Evolutionary conservation across 30 jellyfish, hydroid and myxozoan species (phyloP).

Genomic region (Pseudorhiza aurosa): DNA sequence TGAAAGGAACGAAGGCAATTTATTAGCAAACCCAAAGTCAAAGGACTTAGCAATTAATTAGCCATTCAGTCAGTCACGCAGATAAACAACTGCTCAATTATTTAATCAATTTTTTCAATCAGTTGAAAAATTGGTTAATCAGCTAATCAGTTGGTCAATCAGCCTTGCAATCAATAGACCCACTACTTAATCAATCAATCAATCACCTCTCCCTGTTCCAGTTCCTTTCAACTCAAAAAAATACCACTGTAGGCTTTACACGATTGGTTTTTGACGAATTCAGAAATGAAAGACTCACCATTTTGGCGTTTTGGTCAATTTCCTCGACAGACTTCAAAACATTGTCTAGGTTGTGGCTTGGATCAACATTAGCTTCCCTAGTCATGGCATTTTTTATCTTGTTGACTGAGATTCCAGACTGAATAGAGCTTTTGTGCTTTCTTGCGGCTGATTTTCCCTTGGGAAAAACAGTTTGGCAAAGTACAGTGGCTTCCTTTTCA

Average conservation of each 20-base stretch:
- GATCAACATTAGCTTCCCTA: slow-evolving; percentile 58
- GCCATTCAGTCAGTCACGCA: not conserved
- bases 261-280: too few relatives aligned
- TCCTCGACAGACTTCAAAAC: slow-evolving; percentile 31
- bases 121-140: too few relatives aligned
- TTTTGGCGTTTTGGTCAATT: slow-evolving; percentile 41
- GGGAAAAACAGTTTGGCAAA: slow-evolving; percentile 60
- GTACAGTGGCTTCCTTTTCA: slow-evolving; percentile 31
- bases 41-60: not conserved
- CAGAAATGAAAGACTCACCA: slow-evolving; percentile 16
- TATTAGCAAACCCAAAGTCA: not conserved
- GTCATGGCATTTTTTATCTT: slow-evolving; percentile 57
- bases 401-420: slow-evolving; percentile 44
- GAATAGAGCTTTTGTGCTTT: slow-evolving; percentile 33
- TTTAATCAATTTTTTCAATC: too few relatives aligned
- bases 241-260: too few relatives aligned
- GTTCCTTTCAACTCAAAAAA: too few relatives aligned
- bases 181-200: not conserved
- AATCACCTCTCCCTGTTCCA: too few relatives aligned
- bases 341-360: slow-evolving; percentile 48
- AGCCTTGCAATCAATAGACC: too few relatives aligned
- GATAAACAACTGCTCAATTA: not conserved
- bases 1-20: slow-evolving; percentile 16
- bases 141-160: not conserved
- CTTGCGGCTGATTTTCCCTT: slow-evolving; percentile 22